These are phyloP conservation scores for Chloroceryle inda DNA, from an alignment of 2,797 vertebrate species.

Conservation along the genomic window DNA sequence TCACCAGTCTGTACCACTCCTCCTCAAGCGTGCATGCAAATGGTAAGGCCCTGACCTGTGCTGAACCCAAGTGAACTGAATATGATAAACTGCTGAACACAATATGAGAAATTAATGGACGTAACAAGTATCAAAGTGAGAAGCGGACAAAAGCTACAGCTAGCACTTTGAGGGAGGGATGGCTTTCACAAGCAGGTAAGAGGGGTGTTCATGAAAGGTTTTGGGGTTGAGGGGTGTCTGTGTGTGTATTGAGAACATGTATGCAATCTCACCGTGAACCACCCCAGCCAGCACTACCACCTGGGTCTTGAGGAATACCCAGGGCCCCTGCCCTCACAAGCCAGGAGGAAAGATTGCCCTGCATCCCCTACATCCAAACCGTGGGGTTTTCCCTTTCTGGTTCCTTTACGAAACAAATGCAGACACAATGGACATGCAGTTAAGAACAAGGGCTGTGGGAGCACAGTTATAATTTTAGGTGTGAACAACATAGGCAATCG, in stretches of 20 bases:
- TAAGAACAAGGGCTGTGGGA: fast-evolving
- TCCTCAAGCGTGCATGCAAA: not conserved
- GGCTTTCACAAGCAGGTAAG: not conserved
- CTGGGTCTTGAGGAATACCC: not conserved
- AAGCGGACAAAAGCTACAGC: not conserved
- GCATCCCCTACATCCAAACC: not conserved
- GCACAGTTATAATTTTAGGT: not conserved
- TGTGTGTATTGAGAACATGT: not conserved
- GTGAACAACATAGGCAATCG: fast-evolving
- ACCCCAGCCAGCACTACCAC: fast-evolving
- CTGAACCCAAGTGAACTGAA: not conserved
- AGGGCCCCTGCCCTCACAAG: not conserved
- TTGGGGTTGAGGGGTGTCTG: not conserved
- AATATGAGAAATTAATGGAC: not conserved
- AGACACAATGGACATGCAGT: not conserved
- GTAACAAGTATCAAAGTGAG: not conserved
- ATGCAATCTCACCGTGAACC: fast-evolving
- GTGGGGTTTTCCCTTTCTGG: not conserved
- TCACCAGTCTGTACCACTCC: not conserved
- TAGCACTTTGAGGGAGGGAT: not conserved
- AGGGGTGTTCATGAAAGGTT: not conserved
- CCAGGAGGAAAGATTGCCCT: not conserved
- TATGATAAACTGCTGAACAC: not conserved
- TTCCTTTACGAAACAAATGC: not conserved
- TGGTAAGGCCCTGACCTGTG: not conserved